Evolutionary conservation across 1,140 invertebrate genomes (phyloP), one percentile per base, ranked within the genome.

Genomic region (Lutraria rhynchaena): DNA sequence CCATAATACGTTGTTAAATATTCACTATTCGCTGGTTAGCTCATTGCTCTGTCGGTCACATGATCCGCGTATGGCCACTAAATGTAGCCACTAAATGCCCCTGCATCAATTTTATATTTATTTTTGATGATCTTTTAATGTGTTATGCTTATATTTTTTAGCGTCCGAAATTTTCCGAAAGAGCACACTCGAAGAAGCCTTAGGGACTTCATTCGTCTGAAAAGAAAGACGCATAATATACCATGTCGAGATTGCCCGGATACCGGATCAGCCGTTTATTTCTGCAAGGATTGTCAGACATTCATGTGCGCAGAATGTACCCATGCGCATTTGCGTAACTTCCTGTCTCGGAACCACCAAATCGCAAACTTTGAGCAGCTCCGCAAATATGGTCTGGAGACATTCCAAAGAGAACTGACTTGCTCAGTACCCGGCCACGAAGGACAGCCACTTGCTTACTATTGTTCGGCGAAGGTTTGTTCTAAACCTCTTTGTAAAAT

Each of bases 241-340:
- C 78, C 67, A 3, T 81, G 78, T 24, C 27, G 70, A 22, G 78
- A 81, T 51, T 81, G 78, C 37, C 78, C 78, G 3, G 78, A 81
- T 33, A 49, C 15, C 35, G 69, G 78, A 0, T 11, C 19, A 15
- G 69, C 78, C 33, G 78, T 74, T 9, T 81, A 81, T 58, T 73
- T 73, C 46, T 81, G 78, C 44, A 81, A 81, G 51, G 78, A 81
- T 51, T 81, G 78, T 60, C 78, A 81, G 44, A 74, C 78, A 51
- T 81, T 81, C 29, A 81, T 81, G 69, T 81, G 78, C 33, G 78
- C 78, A 9, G 78, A 81, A 73, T 81, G 78, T 41, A 81, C 78
- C 27, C 78, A 81, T 65, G 78, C 78, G 29, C 78, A 81, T 65
- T 53, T 81, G 13, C 57, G 78, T 19, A 81, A 81, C 46, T 81